These are phyloP conservation scores for Rhabdornis inornatus DNA, from an alignment of 2,113 vertebrate species.

Conservation along the genomic window DNA sequence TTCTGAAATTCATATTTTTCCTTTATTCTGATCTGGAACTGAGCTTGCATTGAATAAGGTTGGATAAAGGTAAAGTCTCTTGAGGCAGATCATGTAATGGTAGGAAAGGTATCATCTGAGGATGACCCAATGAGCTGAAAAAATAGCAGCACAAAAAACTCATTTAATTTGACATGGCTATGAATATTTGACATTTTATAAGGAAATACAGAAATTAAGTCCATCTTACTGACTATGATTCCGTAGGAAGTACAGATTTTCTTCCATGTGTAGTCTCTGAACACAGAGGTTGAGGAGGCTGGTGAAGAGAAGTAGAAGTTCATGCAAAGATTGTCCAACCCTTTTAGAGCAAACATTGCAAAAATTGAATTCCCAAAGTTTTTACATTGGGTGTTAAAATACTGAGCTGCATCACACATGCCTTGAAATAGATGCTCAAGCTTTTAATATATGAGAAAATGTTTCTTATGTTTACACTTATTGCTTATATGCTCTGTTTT, in stretches of 20 bases:
- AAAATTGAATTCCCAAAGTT: constrained; percentile 49
- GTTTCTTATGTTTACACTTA: neutral
- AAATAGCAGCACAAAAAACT: constrained; percentile 53
- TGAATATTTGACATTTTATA: constrained; percentile 72
- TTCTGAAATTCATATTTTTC: neutral
- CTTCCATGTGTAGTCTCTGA: constrained; percentile 5
- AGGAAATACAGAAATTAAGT: constrained; percentile 63
- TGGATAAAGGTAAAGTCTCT: constrained; percentile 13
- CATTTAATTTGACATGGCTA: constrained; percentile 56
- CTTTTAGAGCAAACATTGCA: constrained; percentile 2
- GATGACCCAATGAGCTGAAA: constrained; percentile 36
- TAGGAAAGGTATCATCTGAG: constrained; percentile 23
- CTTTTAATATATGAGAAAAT: neutral
- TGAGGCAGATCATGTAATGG: neutral
- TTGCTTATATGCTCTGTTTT: neutral
- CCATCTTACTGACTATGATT: neutral
- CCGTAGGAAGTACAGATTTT: constrained; percentile 14
- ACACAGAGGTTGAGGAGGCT: neutral
- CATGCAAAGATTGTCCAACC: constrained; percentile 15
- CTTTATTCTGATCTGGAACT: constrained; percentile 9
- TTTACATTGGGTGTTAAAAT: constrained; percentile 5
- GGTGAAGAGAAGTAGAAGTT: neutral
- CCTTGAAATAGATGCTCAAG: constrained; percentile 19
- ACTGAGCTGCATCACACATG: neutral
- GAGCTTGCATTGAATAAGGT: neutral